Evolutionary conservation across 2,888 invertebrate species (phyloP).

Genomic region (Acanthosoma haemorrhoidale): DNA sequence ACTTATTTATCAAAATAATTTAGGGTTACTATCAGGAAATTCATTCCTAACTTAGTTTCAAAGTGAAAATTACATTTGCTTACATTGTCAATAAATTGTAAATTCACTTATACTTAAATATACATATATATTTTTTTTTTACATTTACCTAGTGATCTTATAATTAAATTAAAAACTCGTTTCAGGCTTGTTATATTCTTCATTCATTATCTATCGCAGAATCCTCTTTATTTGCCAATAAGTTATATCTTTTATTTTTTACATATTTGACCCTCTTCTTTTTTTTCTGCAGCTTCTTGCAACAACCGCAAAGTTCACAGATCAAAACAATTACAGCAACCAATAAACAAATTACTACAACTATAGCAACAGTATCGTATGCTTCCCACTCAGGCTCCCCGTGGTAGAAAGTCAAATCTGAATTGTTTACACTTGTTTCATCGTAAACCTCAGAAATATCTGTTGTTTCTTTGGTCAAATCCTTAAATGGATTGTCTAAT

Average conservation of each 20-base stretch:
- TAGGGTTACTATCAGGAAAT: conserved; percentile 25
- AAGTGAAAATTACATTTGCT: conserved; percentile 38
- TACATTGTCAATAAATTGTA: conserved; percentile 38
- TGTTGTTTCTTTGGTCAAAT: neutral
- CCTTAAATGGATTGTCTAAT: conserved; percentile 9
- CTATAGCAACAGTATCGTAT: conserved; percentile 6
- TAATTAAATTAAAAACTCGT: neutral
- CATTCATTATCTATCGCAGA: neutral
- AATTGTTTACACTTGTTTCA: neutral
- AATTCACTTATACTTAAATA: conserved; percentile 9
- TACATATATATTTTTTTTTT: conserved; percentile 9
- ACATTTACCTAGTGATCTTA: neutral
- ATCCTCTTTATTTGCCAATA: neutral
- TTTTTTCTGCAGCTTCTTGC: neutral
- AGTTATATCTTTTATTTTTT: conserved; percentile 12
- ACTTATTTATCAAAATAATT: conserved; percentile 3
- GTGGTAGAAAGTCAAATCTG: conserved; percentile 8
- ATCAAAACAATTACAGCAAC: neutral
- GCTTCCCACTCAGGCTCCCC: conserved; percentile 22
- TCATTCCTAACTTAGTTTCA: conserved; percentile 37
- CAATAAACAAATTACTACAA: neutral
- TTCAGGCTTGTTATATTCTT: neutral
- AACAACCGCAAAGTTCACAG: neutral
- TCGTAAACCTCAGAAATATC: neutral
- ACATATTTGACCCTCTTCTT: neutral